Base-by-base conservation (phyloP, 2,113 vertebrate genomes). In the Pycnonotus jocosus region DNA sequence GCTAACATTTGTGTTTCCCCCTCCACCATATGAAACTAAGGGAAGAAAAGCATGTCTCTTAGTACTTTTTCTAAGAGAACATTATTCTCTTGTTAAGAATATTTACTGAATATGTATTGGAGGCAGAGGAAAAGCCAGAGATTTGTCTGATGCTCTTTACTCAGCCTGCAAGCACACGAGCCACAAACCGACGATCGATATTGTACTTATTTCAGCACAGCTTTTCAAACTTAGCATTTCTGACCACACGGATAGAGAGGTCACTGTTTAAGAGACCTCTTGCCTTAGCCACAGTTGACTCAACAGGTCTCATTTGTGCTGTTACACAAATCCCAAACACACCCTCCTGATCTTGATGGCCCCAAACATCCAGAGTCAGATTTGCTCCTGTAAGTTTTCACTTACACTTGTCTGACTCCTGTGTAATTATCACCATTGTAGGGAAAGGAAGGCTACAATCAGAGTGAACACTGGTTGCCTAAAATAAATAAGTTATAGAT, bases 221-320 rank as follows among this genome's bases (percentile, higher is more conserved):
- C 68, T 92, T 48, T 81, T 90, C 31, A 90, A 95, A 82, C 40
- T 80, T 78, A 64, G 44, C 56, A 81, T 93, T 86, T 90, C 72
- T 95, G 71, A 93, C 90, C 90, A 48, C 86, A 95, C 0, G 0
- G 31, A 76, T 20, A 50, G 53, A 94, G 91, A 88, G 83, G 91
- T 93, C 91, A 93, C 51, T 56, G 25, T 53, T 92, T 90, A 95
- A 88, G 64, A 94, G 72, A 94, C 85, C 85, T 71, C 51, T 60
- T 79, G 15, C 51, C 57, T 90, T 84, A 72, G 64, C 82, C 68
- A 30, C 25, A 27, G 51, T 22, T 94, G 69, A 86, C 40, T 74
- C 1, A 0, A 74, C 11, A 76, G 40, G 53, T 93, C 76, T 90
- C 48, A n/a, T 56, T 73, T 25, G 4, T 64, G 48, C 56, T 74